phyloP scores from a whole-genome alignment of 1,140 invertebrate species.

The Latrodectus geometricus region DNA sequence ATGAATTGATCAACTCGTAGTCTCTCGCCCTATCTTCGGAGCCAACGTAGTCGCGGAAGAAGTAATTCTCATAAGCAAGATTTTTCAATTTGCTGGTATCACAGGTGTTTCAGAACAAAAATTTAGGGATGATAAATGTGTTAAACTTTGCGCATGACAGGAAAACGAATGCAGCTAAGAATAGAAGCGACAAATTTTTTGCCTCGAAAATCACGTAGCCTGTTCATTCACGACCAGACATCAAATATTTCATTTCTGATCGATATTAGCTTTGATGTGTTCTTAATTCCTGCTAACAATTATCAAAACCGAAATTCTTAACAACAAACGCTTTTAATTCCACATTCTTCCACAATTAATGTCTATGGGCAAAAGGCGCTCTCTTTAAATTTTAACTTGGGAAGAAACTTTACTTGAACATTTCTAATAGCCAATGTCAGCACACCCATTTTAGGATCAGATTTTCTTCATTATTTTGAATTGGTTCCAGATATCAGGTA shows the following conservation, averaged over 20 bases:
- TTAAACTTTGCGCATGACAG: not conserved
- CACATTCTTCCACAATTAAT: conserved; percentile 39
- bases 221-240: conserved; percentile 49
- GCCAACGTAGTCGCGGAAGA: too few species aligned
- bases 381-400: too few species aligned
- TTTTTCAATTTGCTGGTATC: conserved; percentile 13
- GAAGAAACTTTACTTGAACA: too few species aligned
- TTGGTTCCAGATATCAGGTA: conserved; percentile 24
- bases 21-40: too few species aligned
- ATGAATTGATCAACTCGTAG: too few species aligned
- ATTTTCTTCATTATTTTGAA: conserved; percentile 58
- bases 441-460: too few species aligned
- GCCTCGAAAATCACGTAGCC: not conserved
- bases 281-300: conserved; percentile 10
- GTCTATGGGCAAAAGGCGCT: conserved; percentile 31
- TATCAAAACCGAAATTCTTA: too few species aligned
- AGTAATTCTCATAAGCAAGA: not conserved
- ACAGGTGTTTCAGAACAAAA: not conserved
- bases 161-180: too few species aligned
- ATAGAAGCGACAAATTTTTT: conserved; percentile 8
- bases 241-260: conserved; percentile 48
- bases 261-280: conserved; percentile 18
- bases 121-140: conserved; percentile 1
- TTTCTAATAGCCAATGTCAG: too few species aligned
- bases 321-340: conserved; percentile 3